Conservation (phyloP, 2,797 vertebrate genomes). For the Pangasius mekongensis region DNA sequence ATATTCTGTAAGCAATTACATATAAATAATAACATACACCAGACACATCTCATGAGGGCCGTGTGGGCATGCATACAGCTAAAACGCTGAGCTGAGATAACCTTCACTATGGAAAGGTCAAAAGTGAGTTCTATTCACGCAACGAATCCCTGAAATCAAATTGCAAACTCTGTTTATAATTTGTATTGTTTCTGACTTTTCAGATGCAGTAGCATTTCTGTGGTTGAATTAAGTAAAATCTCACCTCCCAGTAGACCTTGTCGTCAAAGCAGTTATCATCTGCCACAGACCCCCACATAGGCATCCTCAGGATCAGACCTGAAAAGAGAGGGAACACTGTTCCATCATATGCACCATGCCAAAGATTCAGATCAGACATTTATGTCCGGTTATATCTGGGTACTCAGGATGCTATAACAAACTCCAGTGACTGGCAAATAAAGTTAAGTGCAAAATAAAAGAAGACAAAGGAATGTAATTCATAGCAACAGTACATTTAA, state of each 20-base stretch:
- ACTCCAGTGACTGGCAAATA: neutral
- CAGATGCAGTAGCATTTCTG: neutral
- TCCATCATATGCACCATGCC: conserved; percentile 3
- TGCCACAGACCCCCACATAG: conserved; percentile 88
- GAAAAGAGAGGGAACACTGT: conserved; percentile 35
- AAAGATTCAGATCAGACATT: neutral
- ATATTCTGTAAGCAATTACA: conserved; percentile 10
- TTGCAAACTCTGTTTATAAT: neutral
- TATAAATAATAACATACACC: neutral
- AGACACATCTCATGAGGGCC: neutral
- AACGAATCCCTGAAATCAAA: neutral
- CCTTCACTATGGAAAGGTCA: conserved; percentile 2
- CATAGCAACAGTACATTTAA: neutral
- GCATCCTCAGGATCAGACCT: conserved; percentile 90
- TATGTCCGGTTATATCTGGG: neutral
- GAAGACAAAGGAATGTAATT: neutral
- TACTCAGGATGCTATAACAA: neutral
- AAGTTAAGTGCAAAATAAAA: neutral
- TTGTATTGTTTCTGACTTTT: neutral
- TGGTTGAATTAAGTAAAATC: conserved; percentile 26
- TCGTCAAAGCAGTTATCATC: conserved; percentile 94
- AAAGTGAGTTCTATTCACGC: neutral
- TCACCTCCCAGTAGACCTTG: conserved; percentile 92
- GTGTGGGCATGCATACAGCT: neutral
- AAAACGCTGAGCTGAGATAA: conserved; percentile 6